Percentiles rank a stretch among this genome's conserved stretches.
Evolutionary conservation across 2,888 invertebrate genomes (phyloP).

Genomic region (Oligia fasciuncula): DNA sequence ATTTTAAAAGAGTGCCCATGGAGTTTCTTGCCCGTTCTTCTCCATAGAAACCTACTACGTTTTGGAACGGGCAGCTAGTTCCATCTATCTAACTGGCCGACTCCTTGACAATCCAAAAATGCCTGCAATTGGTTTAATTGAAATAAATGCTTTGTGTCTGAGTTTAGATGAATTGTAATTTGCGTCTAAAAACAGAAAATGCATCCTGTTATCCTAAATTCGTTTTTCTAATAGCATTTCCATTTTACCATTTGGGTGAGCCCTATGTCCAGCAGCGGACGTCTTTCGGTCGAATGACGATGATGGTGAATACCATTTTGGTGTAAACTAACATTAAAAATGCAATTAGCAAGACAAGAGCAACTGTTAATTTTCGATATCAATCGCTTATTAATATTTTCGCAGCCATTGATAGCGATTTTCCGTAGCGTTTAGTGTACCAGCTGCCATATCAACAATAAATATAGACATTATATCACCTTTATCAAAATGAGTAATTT

Average conservation of each 20-base stretch:
- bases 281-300: not conserved
- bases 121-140: not conserved
- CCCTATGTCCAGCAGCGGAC: not conserved
- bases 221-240: not conserved
- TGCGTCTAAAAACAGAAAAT: not conserved
- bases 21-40: too few relatives aligned
- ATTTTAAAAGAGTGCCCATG: too few relatives aligned
- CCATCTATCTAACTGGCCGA: not conserved
- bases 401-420: not conserved
- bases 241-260: not conserved
- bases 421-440: not conserved
- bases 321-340: not conserved
- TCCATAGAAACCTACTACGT: too few relatives aligned
- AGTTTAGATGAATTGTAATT: not conserved
- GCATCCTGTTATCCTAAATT: not conserved
- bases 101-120: not conserved
- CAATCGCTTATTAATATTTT: not conserved
- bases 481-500: constrained; percentile 21
- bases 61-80: too few relatives aligned
- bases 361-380: not conserved
- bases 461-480: not conserved
- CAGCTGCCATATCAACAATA: not conserved
- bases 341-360: constrained; percentile 1
- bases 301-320: not conserved
- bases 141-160: not conserved